Evolutionary conservation across 1,140 invertebrate species (phyloP), one percentile per base, ranked within the genome.

Genomic region (Macrotrachela quadricornifera): DNA sequence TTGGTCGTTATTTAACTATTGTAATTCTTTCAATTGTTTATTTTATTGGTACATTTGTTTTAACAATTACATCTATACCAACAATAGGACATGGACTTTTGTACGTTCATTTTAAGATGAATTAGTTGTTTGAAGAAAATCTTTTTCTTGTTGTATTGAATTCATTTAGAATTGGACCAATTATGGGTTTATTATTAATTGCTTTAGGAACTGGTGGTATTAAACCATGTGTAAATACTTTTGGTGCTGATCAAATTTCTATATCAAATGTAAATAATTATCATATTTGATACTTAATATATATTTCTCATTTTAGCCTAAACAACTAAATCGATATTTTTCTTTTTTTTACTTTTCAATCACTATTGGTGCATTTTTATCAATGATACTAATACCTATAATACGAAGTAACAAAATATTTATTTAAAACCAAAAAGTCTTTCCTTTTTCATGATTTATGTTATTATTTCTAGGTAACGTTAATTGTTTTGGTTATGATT

Each of bases 151-250:
- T n/a, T n/a, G n/a, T n/a, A n/a, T n/a, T n/a, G 61, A n/a, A n/a
- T n/a, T n/a, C n/a, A n/a, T n/a, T n/a, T n/a, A n/a, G n/a, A n/a
- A n/a, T n/a, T n/a, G n/a, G n/a, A n/a, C n/a, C 64, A 21, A 49
- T 62, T 13, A 49, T 67, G 16, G 66, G 62, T 6, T 56, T 71
- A 17, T 44, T 67, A 1, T 54, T 71, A 36, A 67, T 71, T 46
- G 65, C 59, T 0, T 16, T 69, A 10, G 69, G 70, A 10, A 70
- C 69, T 36, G 70, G 70, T 40, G 92, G 91, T 1, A 96, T 97
- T 61, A 97, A 97, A 64, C 88, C 92, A 0, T 95, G 88, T 64
- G 90, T 96, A 0, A 78, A 85, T 0, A 83, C 90, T 0, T 96
- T 96, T 67, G 92, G 91, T 17, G 91, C 87, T 0, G 91, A 97